A percentile compares a stretch with the other conserved stretches of the same genome.
These are phyloP conservation scores for Paramormyrops kingsleyae DNA, from an alignment of 2,113 vertebrate genomes.

Conservation along the genomic window DNA sequence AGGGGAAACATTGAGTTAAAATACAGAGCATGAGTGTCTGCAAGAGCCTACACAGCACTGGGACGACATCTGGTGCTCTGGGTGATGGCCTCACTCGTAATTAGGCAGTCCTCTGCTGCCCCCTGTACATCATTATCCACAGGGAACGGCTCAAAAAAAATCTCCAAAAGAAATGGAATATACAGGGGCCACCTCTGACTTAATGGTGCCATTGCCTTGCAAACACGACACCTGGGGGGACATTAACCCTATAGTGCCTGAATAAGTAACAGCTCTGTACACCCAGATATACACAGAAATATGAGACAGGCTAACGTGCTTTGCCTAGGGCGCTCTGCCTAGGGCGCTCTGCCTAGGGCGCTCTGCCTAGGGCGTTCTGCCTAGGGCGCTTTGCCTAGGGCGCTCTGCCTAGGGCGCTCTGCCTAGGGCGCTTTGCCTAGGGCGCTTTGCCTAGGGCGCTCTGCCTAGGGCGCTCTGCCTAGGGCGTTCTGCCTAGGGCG, in stretches of 20 bases:
- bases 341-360: neutral
- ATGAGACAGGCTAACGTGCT: constrained; percentile 23
- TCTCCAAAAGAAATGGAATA: neutral
- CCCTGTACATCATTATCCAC: neutral
- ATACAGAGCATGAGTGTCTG: neutral
- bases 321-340: constrained; percentile 1
- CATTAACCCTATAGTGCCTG: constrained; percentile 84
- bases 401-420: neutral
- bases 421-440: neutral
- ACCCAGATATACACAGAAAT: constrained; percentile 55
- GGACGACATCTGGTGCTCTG: neutral
- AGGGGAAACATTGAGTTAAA: neutral
- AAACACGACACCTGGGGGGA: constrained; percentile 75
- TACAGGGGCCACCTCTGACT: constrained; percentile 62
- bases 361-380: too few species aligned
- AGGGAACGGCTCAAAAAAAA: neutral
- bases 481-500: too few species aligned
- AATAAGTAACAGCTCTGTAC: constrained; percentile 76
- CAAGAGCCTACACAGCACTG: neutral
- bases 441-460: too few species aligned
- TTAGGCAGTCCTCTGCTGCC: constrained; percentile 26
- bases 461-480: constrained; percentile 1
- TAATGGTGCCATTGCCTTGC: constrained; percentile 67
- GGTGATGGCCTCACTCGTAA: neutral
- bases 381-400: neutral